Evolutionary conservation across 2,888 invertebrate genomes (phyloP).

Genomic region (Callosobruchus maculatus): DNA sequence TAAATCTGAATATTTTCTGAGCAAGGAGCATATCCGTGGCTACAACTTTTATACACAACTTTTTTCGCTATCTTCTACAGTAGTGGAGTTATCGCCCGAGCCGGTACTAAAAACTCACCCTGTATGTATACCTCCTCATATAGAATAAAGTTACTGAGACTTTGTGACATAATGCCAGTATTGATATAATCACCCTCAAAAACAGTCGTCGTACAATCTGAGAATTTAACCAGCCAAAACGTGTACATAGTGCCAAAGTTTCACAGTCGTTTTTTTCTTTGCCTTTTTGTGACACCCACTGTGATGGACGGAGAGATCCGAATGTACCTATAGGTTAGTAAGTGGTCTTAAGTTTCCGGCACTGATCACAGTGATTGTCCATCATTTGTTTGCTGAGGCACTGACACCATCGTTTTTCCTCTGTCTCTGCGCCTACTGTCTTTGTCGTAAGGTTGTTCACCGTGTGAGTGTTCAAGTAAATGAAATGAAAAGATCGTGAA

Average conservation of each 20-base stretch:
- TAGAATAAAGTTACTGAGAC: neutral
- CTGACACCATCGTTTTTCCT: neutral
- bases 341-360: neutral
- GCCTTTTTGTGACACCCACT: neutral
- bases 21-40: too few species aligned
- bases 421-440: neutral
- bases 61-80: too few species aligned
- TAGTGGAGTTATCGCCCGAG: too few species aligned
- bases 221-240: neutral
- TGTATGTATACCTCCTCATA: too few species aligned
- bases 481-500: neutral
- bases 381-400: neutral
- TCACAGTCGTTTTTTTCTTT: neutral
- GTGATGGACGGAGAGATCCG: neutral
- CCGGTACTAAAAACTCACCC: too few species aligned
- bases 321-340: neutral
- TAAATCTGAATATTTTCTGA: too few species aligned
- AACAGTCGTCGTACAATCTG: neutral
- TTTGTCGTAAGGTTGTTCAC: neutral
- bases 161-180: neutral
- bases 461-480: neutral
- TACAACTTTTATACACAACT: too few species aligned
- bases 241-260: neutral
- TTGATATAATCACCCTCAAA: neutral
- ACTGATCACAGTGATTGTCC: neutral